Evolutionary conservation across 2,113 vertebrate genomes (phyloP).

Genomic region (Stomatorhinus ivindoensis): DNA sequence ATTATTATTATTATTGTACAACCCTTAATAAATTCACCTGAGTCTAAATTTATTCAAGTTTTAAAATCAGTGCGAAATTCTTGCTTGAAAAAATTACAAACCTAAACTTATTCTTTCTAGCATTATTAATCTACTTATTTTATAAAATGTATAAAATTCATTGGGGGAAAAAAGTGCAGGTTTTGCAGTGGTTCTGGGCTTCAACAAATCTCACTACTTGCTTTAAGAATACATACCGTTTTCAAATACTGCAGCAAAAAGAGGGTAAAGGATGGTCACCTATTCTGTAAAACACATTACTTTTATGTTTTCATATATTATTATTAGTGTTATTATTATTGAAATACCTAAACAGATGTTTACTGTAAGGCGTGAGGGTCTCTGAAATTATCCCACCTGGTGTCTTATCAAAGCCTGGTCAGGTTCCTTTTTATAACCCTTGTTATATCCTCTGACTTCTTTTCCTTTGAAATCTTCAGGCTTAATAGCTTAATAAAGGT

Average conservation of each 20-base stretch:
- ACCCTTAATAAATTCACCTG: background rate
- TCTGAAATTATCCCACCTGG: background rate
- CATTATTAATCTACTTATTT: background rate
- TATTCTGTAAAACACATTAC: background rate
- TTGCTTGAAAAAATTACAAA: background rate
- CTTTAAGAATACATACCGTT: background rate
- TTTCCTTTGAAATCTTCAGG: slow-evolving; percentile 29
- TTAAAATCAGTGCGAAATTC: background rate
- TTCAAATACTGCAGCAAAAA: background rate
- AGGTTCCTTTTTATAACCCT: slow-evolving; percentile 33
- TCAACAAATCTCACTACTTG: background rate
- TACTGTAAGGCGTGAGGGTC: background rate
- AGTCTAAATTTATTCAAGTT: background rate
- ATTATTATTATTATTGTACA: slow-evolving; percentile 1
- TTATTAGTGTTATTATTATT: slow-evolving; percentile 9
- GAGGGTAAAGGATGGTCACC: background rate
- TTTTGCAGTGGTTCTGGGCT: background rate
- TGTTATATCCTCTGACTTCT: slow-evolving; percentile 32
- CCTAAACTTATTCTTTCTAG: background rate
- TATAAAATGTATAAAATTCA: background rate
- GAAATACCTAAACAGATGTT: background rate
- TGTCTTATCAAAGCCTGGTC: slow-evolving; percentile 21
- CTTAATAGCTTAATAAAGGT: slow-evolving; percentile 28
- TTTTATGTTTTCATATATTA: background rate
- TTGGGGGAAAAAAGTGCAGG: background rate